phyloP scores from a whole-genome alignment of 2,888 invertebrate genomes.

The Sisyra terminalis region DNA sequence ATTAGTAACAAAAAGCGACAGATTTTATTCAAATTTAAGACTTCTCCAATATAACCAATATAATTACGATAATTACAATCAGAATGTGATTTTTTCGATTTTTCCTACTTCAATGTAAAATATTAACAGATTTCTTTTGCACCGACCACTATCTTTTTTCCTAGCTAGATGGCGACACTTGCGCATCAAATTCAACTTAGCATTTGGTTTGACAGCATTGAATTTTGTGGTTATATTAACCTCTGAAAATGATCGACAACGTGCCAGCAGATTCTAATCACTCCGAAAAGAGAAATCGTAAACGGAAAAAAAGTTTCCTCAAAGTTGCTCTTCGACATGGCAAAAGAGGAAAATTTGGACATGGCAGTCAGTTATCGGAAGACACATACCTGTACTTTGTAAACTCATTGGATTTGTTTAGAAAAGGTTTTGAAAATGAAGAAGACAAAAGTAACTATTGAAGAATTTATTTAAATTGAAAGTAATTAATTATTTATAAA shows the following conservation, averaged over 20 bases:
- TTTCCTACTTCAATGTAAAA: too few species aligned
- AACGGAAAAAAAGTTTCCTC: constrained; percentile 47
- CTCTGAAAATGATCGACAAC: neutral
- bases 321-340: constrained; percentile 61
- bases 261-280: constrained; percentile 2
- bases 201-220: neutral
- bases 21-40: too few species aligned
- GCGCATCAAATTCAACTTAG: neutral
- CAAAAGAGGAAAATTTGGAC: constrained; percentile 53
- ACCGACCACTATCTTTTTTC: neutral
- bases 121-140: too few species aligned
- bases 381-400: constrained; percentile 66
- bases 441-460: constrained; percentile 50
- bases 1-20: too few species aligned
- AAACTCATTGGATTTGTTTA: constrained; percentile 44
- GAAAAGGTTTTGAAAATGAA: constrained; percentile 38
- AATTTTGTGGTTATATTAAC: neutral
- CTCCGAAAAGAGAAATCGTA: constrained; percentile 27
- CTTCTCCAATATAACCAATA: too few species aligned
- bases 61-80: too few species aligned
- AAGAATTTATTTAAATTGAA: neutral
- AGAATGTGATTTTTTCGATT: too few species aligned
- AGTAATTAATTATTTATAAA: constrained; percentile 7
- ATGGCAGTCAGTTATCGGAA: constrained; percentile 50
- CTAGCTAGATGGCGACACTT: neutral